A percentile compares a stretch with the other conserved stretches of the same genome.
phyloP scores from a whole-genome alignment of 2,797 vertebrate species.

The Chloroceryle inda region DNA sequence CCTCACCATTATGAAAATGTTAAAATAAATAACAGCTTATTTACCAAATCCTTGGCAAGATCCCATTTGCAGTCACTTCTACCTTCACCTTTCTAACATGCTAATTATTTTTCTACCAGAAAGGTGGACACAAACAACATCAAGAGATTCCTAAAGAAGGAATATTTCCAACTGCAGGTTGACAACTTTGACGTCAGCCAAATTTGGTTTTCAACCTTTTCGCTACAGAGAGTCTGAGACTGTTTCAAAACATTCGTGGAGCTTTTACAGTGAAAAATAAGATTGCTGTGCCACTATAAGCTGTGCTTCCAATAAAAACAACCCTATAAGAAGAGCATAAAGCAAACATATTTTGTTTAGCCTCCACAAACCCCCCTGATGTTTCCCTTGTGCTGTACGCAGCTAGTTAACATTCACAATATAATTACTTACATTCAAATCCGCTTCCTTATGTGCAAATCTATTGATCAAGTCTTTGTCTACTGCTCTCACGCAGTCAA shows the following conservation, averaged over 20 bases:
- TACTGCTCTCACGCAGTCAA: neutral
- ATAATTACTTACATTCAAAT: neutral
- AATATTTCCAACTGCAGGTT: neutral
- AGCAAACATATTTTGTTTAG: constrained; percentile 10
- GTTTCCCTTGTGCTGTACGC: neutral
- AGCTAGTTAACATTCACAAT: neutral
- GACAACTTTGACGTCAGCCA: neutral
- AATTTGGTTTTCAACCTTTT: neutral
- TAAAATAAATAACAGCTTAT: neutral
- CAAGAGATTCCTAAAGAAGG: neutral
- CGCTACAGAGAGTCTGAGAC: neutral
- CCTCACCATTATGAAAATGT: neutral
- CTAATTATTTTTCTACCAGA: neutral
- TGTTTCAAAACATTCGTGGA: neutral
- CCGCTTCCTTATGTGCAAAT: neutral
- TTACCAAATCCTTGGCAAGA: neutral
- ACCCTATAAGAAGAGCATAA: neutral
- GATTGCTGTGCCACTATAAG: neutral
- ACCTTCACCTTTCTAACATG: neutral
- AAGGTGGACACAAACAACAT: neutral
- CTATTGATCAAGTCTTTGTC: neutral
- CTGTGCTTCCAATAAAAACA: neutral
- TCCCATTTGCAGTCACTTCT: neutral
- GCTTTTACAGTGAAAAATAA: neutral
- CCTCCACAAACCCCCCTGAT: neutral